These are phyloP conservation scores for Sorex fumeus DNA, from an alignment of 2,113 vertebrate genomes.

Conservation along the genomic window DNA sequence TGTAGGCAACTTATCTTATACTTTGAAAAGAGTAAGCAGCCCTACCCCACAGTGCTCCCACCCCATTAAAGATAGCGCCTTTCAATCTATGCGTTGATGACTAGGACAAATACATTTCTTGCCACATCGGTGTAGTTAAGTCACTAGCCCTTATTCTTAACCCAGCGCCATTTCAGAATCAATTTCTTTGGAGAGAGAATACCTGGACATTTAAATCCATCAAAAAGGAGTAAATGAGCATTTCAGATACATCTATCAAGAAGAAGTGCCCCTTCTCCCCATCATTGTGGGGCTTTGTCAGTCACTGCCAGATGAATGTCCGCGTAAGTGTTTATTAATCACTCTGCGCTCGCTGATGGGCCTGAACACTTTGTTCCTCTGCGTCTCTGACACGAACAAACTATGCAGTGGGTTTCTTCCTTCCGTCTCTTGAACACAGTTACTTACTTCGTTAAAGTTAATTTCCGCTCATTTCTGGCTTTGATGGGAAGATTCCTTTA, in stretches of 20 bases:
- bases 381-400: conserved; percentile 27
- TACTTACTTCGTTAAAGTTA: conserved; percentile 81
- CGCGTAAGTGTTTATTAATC: conserved; percentile 76
- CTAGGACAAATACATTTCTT: conserved; percentile 35
- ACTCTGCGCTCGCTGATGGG: conserved; percentile 70
- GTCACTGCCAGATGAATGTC: conserved; percentile 73
- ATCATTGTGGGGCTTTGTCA: conserved; percentile 77
- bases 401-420: conserved; percentile 72
- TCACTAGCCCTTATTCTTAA: conserved; percentile 74
- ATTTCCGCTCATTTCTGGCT: conserved; percentile 76
- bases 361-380: conserved; percentile 40
- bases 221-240: conserved; percentile 78
- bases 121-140: conserved; percentile 30
- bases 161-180: conserved; percentile 75
- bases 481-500: conserved; percentile 77
- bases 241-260: conserved; percentile 80
- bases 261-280: conserved; percentile 73
- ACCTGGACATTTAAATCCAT: conserved; percentile 80
- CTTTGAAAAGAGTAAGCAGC: not conserved
- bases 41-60: not conserved
- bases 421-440: conserved; percentile 68
- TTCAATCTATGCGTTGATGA: not conserved
- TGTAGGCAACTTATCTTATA: not conserved
- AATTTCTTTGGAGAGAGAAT: conserved; percentile 77
- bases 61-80: not conserved